Conservation (phyloP, 2,888 invertebrate genomes). For the Drosophila kanekoi region DNA sequence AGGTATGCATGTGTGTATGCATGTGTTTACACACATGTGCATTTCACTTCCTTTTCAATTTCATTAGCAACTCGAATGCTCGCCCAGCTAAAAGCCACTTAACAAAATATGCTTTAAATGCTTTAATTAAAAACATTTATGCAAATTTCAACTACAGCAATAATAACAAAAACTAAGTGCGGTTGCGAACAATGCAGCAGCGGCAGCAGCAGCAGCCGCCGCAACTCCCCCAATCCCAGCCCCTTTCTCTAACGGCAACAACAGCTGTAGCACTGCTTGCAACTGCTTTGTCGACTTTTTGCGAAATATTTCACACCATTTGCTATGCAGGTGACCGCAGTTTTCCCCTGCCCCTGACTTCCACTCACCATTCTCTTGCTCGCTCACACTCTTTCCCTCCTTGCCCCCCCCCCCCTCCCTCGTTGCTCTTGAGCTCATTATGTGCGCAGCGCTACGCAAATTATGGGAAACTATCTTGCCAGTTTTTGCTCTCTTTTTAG, state of each 20-base stretch:
- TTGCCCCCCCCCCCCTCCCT: constrained; percentile 6
- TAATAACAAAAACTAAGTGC: constrained; percentile 59
- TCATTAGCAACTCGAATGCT: constrained; percentile 56
- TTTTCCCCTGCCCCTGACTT: constrained; percentile 19
- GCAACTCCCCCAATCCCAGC: neutral
- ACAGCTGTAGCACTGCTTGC: constrained; percentile 9
- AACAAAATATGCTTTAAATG: constrained; percentile 74
- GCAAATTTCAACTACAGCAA: constrained; percentile 64
- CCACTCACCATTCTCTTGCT: constrained; percentile 2
- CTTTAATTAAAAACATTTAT: constrained; percentile 76
- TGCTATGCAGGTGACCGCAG: constrained; percentile 71
- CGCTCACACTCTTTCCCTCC: constrained; percentile 3
- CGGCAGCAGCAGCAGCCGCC: neutral
- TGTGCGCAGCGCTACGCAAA: constrained; percentile 61
- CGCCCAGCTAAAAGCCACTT: constrained; percentile 49
- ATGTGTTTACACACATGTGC: constrained; percentile 2
- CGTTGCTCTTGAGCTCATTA: constrained; percentile 63
- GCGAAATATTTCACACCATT: constrained; percentile 72
- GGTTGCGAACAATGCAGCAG: constrained; percentile 54
- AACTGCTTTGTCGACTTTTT: constrained; percentile 18
- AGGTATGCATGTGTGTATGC: neutral
- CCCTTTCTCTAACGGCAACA: neutral
- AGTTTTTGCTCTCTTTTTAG: constrained; percentile 50
- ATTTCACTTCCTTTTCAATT: constrained; percentile 55
- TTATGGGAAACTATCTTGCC: constrained; percentile 74